Evolutionary conservation across 2,888 invertebrate species (phyloP).

Genomic region (Eristalinus aeneus): DNA sequence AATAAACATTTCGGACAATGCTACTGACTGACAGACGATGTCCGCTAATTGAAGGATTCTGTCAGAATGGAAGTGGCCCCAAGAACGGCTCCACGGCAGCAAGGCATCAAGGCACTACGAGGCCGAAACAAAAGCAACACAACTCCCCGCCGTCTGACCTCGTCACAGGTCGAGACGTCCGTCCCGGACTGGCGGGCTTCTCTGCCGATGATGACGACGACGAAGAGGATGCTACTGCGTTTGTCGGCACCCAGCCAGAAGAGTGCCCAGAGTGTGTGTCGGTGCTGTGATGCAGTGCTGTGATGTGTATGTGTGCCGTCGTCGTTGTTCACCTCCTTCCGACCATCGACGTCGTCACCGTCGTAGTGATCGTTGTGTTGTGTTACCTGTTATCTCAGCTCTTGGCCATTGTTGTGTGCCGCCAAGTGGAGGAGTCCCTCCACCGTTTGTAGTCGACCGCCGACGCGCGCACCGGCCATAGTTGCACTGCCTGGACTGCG

Average conservation of each 20-base stretch:
- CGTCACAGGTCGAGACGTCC: constrained; percentile 59
- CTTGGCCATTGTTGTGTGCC: constrained; percentile 67
- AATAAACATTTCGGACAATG: constrained; percentile 70
- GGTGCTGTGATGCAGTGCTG: background rate
- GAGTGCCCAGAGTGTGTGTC: constrained; percentile 58
- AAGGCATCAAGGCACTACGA: background rate
- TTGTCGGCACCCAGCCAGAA: constrained; percentile 57
- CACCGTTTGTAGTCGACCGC: constrained; percentile 67
- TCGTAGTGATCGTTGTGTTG: constrained; percentile 51
- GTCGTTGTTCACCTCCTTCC: background rate
- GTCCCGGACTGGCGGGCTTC: constrained; percentile 28
- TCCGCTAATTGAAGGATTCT: constrained; percentile 71
- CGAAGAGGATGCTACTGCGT: constrained; percentile 46
- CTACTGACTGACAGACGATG: constrained; percentile 68
- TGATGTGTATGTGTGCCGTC: background rate
- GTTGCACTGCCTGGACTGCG: constrained; percentile 8
- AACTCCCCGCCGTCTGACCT: constrained; percentile 41
- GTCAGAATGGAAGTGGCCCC: constrained; percentile 64
- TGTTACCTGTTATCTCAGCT: constrained; percentile 62
- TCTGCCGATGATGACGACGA: constrained; percentile 16
- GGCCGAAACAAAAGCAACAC: constrained; percentile 5
- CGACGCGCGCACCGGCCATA: constrained; percentile 10
- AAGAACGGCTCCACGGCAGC: constrained; percentile 17
- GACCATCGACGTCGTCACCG: background rate
- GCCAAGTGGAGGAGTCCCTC: constrained; percentile 51